These are phyloP conservation scores for Myotis brandtii DNA, from an alignment of 2,113 vertebrate genomes.

Conservation along the genomic window DNA sequence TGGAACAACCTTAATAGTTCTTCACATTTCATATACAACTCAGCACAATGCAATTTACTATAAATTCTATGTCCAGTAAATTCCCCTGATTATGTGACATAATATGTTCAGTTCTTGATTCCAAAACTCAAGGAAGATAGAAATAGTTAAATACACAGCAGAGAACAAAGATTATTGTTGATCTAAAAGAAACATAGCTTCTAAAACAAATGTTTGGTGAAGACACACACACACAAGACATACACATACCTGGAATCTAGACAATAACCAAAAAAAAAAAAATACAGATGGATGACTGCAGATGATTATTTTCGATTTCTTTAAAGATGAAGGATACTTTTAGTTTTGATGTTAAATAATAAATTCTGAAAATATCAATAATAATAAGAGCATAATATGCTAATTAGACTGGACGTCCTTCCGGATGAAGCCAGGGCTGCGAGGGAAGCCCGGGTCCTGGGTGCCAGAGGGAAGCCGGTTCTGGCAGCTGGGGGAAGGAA, in stretches of 20 bases:
- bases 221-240: not conserved
- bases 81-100: not conserved
- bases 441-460: too few species aligned
- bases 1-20: not conserved
- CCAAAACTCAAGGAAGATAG: not conserved
- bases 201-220: slow-evolving; percentile 14
- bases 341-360: not conserved
- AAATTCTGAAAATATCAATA: not conserved
- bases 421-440: accelerated
- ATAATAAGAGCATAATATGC: too few species aligned
- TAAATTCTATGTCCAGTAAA: not conserved
- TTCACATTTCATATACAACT: not conserved
- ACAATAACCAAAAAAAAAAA: not conserved
- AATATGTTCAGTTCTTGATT: not conserved
- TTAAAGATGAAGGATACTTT: not conserved
- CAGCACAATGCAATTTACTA: not conserved
- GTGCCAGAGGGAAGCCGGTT: too few species aligned
- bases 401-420: too few species aligned
- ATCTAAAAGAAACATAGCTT: not conserved
- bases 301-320: not conserved
- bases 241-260: not conserved
- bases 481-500: too few species aligned
- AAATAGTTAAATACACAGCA: slow-evolving; percentile 19
- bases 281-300: not conserved
- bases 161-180: not conserved